Evolutionary conservation across 2,888 invertebrate species (phyloP).

Genomic region (Cephalotes varians): DNA sequence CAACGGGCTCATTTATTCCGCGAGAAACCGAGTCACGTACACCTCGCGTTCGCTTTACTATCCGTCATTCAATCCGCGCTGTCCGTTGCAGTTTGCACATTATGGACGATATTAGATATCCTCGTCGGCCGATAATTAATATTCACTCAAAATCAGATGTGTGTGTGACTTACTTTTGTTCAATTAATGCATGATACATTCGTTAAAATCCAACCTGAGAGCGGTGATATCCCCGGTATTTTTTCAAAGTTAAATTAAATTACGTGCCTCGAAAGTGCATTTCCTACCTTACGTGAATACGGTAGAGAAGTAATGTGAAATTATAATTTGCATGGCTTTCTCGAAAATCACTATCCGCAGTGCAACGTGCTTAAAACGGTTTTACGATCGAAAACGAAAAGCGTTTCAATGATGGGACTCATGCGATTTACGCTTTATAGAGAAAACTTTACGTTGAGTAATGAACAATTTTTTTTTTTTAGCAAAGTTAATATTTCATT

Average conservation of each 20-base stretch:
- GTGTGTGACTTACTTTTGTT: slow-evolving; percentile 34
- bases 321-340: slow-evolving; percentile 1
- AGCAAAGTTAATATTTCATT: slow-evolving; percentile 35
- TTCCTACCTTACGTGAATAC: slow-evolving; percentile 9
- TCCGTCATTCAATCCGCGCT: slow-evolving; percentile 56
- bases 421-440: not conserved
- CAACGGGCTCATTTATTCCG: slow-evolving; percentile 56
- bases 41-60: slow-evolving; percentile 51
- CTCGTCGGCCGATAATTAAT: slow-evolving; percentile 45
- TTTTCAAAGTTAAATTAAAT: slow-evolving; percentile 26
- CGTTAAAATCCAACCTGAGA: not conserved
- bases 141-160: slow-evolving; percentile 23
- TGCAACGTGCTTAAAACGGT: not conserved
- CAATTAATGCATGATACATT: slow-evolving; percentile 16
- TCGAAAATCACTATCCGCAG: not conserved
- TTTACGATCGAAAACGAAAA: slow-evolving; percentile 18
- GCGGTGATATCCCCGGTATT: not conserved
- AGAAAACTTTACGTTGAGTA: slow-evolving; percentile 39
- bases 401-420: slow-evolving; percentile 24
- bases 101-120: slow-evolving; percentile 43
- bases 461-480: slow-evolving; percentile 22
- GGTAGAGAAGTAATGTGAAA: not conserved
- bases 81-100: slow-evolving; percentile 52
- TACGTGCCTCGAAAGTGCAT: not conserved
- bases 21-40: slow-evolving; percentile 47